These are phyloP conservation scores for Astropecten irregularis DNA, from an alignment of 53 echinoderm and acorn worm genomes.

Conservation along the genomic window DNA sequence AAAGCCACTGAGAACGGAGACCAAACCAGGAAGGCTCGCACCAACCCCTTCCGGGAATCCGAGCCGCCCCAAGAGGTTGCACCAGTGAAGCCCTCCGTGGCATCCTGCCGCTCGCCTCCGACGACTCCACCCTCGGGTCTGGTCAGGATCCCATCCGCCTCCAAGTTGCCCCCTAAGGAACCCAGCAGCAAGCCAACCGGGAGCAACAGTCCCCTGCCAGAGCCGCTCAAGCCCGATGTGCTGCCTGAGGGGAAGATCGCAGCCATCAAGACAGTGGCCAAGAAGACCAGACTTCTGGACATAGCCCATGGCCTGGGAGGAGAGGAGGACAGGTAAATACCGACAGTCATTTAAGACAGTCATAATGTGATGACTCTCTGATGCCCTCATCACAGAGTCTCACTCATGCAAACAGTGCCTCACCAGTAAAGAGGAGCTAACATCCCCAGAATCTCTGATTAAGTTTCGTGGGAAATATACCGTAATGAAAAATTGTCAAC, in stretches of 20 bases:
- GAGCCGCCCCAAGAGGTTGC: background rate
- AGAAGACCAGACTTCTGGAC: constrained; percentile 1
- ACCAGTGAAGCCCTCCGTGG: background rate
- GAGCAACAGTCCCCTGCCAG: constrained; percentile 46
- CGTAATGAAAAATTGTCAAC: no score
- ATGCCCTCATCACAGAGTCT: no score
- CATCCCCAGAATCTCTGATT: no score
- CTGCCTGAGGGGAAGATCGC: constrained; percentile 80
- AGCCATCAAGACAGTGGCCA: constrained; percentile 72
- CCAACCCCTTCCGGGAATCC: background rate
- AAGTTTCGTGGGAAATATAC: no score
- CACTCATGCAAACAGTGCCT: no score
- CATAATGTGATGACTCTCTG: no score
- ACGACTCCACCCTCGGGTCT: background rate
- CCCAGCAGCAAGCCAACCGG: background rate
- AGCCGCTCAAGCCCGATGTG: constrained; percentile 76
- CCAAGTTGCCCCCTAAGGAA: constrained; percentile 50
- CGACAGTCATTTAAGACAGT: background rate
- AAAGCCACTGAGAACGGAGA: background rate
- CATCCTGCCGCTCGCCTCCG: background rate
- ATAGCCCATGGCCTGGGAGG: background rate
- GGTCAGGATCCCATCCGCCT: background rate
- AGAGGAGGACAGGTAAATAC: constrained; percentile 49
- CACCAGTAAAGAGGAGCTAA: no score
- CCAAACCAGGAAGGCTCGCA: no score